These are phyloP conservation scores for Paedocypris sp. DNA, from an alignment of 2,113 vertebrate species.

Conservation along the genomic window DNA sequence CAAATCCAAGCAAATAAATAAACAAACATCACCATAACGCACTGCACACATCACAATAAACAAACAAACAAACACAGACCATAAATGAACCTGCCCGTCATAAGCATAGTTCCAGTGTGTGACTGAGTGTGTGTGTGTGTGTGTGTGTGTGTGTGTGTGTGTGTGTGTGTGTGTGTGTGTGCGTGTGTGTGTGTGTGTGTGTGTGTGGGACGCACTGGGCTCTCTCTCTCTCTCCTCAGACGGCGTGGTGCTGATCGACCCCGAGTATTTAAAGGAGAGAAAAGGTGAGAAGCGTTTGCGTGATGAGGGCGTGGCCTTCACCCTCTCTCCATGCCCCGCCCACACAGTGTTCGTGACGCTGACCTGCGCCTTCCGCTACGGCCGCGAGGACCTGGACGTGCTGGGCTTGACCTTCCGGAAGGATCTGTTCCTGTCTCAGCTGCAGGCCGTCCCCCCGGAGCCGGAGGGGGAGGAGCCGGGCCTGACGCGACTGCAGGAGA, in stretches of 20 bases:
- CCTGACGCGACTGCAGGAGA: constrained; percentile 83
- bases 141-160: too few relatives aligned
- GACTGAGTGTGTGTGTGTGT: too few relatives aligned
- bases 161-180: too few relatives aligned
- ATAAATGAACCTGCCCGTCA: too few relatives aligned
- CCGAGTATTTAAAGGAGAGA: constrained; percentile 89
- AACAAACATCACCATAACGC: too few relatives aligned
- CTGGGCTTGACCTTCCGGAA: constrained; percentile 89
- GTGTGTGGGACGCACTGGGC: too few relatives aligned
- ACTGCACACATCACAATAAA: too few relatives aligned
- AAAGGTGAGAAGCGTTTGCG: constrained; percentile 66
- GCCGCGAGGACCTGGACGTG: constrained; percentile 89
- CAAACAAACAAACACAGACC: too few relatives aligned
- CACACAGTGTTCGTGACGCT: constrained; percentile 80
- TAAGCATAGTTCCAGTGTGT: too few relatives aligned
- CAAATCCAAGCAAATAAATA: too few relatives aligned
- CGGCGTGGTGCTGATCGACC: constrained; percentile 88
- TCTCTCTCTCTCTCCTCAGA: constrained; percentile 66
- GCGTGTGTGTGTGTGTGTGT: too few relatives aligned
- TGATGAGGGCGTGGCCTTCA: not conserved
- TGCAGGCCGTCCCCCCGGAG: constrained; percentile 78
- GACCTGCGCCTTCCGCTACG: constrained; percentile 94
- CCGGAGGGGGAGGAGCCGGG: constrained; percentile 73
- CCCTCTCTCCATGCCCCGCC: not conserved
- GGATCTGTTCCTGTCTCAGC: constrained; percentile 83